Evolutionary conservation across 2,113 vertebrate genomes (phyloP).

Genomic region (Pangasianodon gigas): DNA sequence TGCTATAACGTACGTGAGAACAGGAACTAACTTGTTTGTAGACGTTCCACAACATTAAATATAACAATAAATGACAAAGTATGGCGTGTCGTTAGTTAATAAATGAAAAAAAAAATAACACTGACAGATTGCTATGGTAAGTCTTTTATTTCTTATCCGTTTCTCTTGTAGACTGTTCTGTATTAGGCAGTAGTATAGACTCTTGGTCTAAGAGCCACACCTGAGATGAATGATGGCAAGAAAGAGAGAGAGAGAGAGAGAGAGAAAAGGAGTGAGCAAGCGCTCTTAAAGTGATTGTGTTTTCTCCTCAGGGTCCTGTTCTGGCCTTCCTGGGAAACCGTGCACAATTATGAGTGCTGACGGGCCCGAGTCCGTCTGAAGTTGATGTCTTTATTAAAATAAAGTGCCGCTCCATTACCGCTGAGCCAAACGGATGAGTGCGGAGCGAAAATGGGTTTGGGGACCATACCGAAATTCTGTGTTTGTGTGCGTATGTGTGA

Average conservation of each 20-base stretch:
- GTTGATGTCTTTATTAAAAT: slow-evolving; percentile 56
- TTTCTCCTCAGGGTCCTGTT: slow-evolving; percentile 57
- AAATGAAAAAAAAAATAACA: no score
- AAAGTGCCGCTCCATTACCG: slow-evolving; percentile 50
- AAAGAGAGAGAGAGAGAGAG: not conserved
- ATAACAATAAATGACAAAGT: no score
- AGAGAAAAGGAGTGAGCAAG: slow-evolving; percentile 9
- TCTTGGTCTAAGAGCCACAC: not conserved
- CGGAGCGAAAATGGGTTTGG: slow-evolving; percentile 35
- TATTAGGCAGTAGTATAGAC: not conserved
- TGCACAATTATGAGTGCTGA: slow-evolving; percentile 54
- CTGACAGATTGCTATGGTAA: not conserved
- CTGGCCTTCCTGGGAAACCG: slow-evolving; percentile 45
- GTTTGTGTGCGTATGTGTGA: not conserved
- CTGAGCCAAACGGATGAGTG: slow-evolving; percentile 28
- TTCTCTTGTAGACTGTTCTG: not conserved
- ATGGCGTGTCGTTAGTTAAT: no score
- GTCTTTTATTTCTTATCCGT: not conserved
- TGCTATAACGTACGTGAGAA: no score
- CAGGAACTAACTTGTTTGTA: no score
- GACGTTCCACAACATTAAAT: no score
- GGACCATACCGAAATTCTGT: slow-evolving; percentile 20
- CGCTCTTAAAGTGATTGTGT: slow-evolving; percentile 57
- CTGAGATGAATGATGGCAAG: not conserved
- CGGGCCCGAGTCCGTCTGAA: slow-evolving; percentile 50